Conservation (phyloP, 2,113 vertebrate species). For the Megaptera novaeangliae region DNA sequence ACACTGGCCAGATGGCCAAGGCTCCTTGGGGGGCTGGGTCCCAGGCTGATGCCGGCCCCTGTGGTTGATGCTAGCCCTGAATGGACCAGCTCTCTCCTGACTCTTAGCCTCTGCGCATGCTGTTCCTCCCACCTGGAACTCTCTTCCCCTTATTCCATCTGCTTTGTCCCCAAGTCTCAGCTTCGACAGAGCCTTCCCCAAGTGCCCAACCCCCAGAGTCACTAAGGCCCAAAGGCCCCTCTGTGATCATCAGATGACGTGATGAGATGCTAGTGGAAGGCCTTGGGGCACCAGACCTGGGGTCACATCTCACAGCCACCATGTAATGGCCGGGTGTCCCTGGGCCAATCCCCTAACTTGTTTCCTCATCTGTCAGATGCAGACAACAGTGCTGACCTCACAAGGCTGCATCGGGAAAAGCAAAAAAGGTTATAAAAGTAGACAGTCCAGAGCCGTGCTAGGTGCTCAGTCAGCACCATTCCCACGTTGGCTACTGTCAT, state of each 20-base stretch:
- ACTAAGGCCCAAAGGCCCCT: not conserved
- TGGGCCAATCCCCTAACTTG: not conserved
- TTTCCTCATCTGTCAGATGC: not conserved
- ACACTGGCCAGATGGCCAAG: not conserved
- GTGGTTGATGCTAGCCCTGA: not conserved
- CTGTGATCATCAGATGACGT: not conserved
- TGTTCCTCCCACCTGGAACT: not conserved
- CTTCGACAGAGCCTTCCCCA: not conserved
- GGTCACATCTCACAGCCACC: not conserved
- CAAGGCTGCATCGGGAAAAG: not conserved
- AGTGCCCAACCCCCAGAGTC: not conserved
- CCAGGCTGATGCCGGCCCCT: not conserved
- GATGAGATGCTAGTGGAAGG: not conserved
- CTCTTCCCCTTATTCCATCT: not conserved
- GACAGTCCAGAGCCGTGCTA: not conserved
- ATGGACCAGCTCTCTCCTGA: not conserved
- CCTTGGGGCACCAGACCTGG: not conserved
- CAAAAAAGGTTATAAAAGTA: not conserved
- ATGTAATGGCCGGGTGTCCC: not conserved
- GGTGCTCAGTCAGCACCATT: no score
- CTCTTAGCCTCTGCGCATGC: not conserved
- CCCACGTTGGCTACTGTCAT: not conserved
- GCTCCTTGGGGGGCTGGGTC: not conserved
- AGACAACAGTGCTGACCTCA: not conserved
- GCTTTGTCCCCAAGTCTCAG: not conserved